A percentile compares a stretch with the other conserved stretches of the same genome.
Conservation (phyloP, 2,888 invertebrate species). For the Tigriopus californicus region DNA sequence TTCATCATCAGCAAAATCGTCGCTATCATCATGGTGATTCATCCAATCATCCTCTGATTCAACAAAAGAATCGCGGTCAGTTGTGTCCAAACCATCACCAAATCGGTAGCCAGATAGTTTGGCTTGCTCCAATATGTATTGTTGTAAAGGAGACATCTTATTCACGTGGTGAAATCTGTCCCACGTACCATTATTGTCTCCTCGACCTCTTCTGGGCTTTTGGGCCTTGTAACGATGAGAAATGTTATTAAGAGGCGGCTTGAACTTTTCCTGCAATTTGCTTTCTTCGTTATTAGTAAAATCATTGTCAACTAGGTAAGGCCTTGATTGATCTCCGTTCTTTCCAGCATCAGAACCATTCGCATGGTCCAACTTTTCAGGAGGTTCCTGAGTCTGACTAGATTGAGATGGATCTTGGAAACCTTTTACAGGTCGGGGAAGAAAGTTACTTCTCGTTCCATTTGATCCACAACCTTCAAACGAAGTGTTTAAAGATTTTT, state of each 20-base stretch:
- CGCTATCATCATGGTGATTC: slow-evolving; percentile 45
- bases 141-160: slow-evolving; percentile 60
- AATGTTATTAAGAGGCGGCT: too few relatives aligned
- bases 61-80: slow-evolving; percentile 22
- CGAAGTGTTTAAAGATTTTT: slow-evolving; percentile 20
- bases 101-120: slow-evolving; percentile 42
- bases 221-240: too few relatives aligned
- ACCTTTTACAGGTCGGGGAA: background rate
- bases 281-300: too few relatives aligned
- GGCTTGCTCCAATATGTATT: slow-evolving; percentile 70
- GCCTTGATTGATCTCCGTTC: too few relatives aligned
- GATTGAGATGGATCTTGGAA: background rate
- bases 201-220: too few relatives aligned
- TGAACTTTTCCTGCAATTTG: too few relatives aligned
- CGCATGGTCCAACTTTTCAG: too few relatives aligned
- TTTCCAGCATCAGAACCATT: too few relatives aligned
- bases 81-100: slow-evolving; percentile 17
- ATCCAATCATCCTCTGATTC: slow-evolving; percentile 49
- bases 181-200: too few relatives aligned
- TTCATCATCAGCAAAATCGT: slow-evolving; percentile 40
- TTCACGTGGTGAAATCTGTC: too few relatives aligned
- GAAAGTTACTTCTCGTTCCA: background rate
- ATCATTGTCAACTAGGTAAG: too few relatives aligned
- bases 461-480: background rate
- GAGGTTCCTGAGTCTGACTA: background rate